Conservation (phyloP, 2,888 invertebrate species). For the Daptonema setosum region DNA sequence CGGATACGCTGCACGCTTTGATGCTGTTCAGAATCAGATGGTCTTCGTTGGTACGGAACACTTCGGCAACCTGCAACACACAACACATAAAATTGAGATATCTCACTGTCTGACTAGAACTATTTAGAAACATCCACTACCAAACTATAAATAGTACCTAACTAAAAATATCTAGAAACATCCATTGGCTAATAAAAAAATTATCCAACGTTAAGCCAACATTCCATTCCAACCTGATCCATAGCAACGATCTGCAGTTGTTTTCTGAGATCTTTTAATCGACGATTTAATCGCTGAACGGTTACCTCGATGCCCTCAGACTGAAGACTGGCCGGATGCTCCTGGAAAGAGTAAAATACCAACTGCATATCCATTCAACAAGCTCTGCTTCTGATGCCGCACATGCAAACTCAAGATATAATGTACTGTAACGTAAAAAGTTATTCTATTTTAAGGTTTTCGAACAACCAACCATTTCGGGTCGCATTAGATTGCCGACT, state of each 20-base stretch:
- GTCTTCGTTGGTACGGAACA: constrained; percentile 34
- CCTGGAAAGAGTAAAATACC: too few species aligned
- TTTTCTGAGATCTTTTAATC: constrained; percentile 24
- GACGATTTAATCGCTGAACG: constrained; percentile 22
- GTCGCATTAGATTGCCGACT: constrained; percentile 43
- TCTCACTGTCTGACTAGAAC: too few species aligned
- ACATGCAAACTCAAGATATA: too few species aligned
- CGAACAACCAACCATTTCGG: neutral
- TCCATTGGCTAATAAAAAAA: too few species aligned
- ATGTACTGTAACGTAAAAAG: too few species aligned
- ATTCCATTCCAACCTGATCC: constrained; percentile 34
- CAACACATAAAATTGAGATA: too few species aligned
- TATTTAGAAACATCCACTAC: neutral
- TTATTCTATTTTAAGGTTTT: too few species aligned
- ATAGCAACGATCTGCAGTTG: constrained; percentile 34
- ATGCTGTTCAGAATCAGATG: constrained; percentile 28
- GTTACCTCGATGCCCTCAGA: constrained; percentile 20
- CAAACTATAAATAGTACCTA: neutral
- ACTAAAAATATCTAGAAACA: too few species aligned
- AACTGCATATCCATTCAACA: too few species aligned
- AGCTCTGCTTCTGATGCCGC: too few species aligned
- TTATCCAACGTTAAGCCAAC: too few species aligned
- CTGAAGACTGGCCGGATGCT: constrained; percentile 10
- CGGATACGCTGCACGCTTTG: constrained; percentile 38
- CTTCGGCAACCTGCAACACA: constrained; percentile 20